Base-by-base conservation (phyloP, 2,797 vertebrate species). In the Brachymystax lenok region DNA sequence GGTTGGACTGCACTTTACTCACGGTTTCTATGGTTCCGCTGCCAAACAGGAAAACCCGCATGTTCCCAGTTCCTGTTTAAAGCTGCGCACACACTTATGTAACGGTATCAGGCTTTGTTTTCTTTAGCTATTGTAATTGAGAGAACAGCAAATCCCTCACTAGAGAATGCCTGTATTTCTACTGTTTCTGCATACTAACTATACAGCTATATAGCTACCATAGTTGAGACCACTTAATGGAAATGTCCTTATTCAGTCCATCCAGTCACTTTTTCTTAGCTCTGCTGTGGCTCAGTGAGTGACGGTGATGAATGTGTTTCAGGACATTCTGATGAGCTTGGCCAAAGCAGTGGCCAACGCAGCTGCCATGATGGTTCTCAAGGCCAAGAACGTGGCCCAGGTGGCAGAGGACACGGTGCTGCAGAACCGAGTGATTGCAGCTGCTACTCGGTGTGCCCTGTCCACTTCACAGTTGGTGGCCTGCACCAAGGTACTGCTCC, bases 281-380 rank as follows among this genome's bases (percentile, higher is more conserved):
- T 90, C 87, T 82, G 78, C 69, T 68, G 51, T 40, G 2, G 28
- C 28, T 78, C 82, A 88, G 81, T 83, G 79, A 85, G 79, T 91
- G 81, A 90, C 86, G 84, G 73, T 87, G 88, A 88, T 87, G 84
- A 83, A 87, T 86, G 77, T 92, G 77, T 67, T 85, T 74, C 90
- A 99, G 98, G 98, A 99, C 85, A 96, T 98, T 69, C 94, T 99
- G 91, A 99, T 99, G 98, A 99, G 95, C 89, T 92, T 99, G 92
- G 98, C 98, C 87, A 99, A 99, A 93, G 98, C 98, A 1, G 98
- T 99, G 79, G 98, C 98, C 87, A 99, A 99, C 0, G 98, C 98
- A 51, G 98, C 98, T 69, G 98, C 98, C 88, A 99, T 99, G 97
- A 80, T 99, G 80, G 98, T 99, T 72, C 94, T 99, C 74, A 99